Evolutionary conservation across 1,140 invertebrate species (phyloP), one percentile per base, ranked within the genome.

Genomic region (Pseudomyrmex gracilis): DNA sequence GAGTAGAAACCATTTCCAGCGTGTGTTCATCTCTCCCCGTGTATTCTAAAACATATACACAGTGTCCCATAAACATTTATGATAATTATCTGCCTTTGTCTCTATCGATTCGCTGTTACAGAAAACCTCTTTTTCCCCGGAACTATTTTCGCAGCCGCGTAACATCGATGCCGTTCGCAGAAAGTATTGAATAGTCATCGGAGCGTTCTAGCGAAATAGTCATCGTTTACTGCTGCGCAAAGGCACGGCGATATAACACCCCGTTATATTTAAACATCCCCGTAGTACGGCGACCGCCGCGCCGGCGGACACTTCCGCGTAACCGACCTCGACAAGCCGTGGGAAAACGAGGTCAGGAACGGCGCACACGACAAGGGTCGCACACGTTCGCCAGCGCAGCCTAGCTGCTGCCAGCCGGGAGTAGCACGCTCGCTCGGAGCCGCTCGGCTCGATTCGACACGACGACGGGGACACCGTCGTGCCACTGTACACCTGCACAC

Each of bases 271-370:
- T 80, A 80, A 80, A 80, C 66, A 78, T 49, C 66, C 60, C 76
- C 17, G 53, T 55, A 67, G 73, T 55, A 45, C 47, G 43, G 51
- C 51, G 34, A 34, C 47, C n/a, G 53, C 47, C 43, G 64, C 51
- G 63, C 68, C 74, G 74, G 73, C 73, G 80, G 77, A 61, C 76
- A 80, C 90, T 91, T 85, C 89, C 84, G 90, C 90, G 92, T 93
- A 92, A 93, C 91, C 93, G 92, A 92, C 91, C 92, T 90, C 91
- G 90, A 91, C 87, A 91, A 92, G 92, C 89, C 86, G 85, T 53
- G 85, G 83, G 88, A 89, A 89, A 93, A 93, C 87, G 92, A 92
- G 93, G 93, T 93, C 93, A 93, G 93, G 92, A 91, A 93, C 92
- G 91, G 87, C 90, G 83, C 85, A 88, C 77, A 87, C 89, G 87